These are phyloP conservation scores for Hypsibius dujardini DNA, from an alignment of 1,140 invertebrate species.

Conservation along the genomic window DNA sequence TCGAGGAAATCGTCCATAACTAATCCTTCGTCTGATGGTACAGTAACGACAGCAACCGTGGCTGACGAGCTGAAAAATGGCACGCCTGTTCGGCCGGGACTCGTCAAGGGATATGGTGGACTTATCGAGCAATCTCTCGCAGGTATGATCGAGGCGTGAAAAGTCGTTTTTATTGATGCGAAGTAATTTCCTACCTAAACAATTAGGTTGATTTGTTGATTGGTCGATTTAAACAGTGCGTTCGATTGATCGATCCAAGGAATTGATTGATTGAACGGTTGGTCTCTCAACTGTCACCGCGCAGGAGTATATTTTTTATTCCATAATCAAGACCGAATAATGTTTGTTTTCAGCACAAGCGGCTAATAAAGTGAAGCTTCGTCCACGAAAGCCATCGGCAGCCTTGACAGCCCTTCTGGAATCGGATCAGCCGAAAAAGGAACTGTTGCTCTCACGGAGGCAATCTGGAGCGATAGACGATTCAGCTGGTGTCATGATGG, in stretches of 20 bases:
- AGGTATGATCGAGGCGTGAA: not conserved
- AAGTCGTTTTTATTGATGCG: too few relatives aligned
- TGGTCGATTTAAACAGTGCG: too few relatives aligned
- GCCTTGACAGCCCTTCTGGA: not conserved
- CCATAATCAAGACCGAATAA: not conserved
- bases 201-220: too few relatives aligned
- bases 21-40: too few relatives aligned
- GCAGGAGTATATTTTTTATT: too few relatives aligned
- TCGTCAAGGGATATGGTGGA: conserved; percentile 10
- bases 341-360: not conserved
- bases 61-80: not conserved
- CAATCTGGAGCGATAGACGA: not conserved
- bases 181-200: too few relatives aligned
- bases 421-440: not conserved
- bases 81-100: not conserved
- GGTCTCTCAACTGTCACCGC: too few relatives aligned
- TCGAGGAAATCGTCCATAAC: too few relatives aligned
- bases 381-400: not conserved
- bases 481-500: not conserved
- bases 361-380: not conserved
- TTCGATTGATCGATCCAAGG: too few relatives aligned
- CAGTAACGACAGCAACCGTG: too few relatives aligned
- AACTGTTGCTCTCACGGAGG: not conserved
- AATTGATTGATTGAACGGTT: too few relatives aligned
- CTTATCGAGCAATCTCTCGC: not conserved